Evolutionary conservation across 2,888 invertebrate species (phyloP), one percentile per base, ranked within the genome.

Genomic region (Scrobipalpa costella): DNA sequence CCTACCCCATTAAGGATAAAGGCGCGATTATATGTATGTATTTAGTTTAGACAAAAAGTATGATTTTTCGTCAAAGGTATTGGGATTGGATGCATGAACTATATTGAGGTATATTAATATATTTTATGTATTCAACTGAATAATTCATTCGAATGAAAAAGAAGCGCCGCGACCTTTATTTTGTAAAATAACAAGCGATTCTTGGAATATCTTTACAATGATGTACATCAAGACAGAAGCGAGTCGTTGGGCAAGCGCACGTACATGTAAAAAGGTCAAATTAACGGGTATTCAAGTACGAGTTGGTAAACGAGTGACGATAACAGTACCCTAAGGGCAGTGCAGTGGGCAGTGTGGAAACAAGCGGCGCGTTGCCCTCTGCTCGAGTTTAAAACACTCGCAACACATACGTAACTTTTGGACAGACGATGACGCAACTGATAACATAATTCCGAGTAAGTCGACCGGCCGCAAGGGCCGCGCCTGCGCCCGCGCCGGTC

Each of bases 251-350:
- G 55, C 55, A 55, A 55, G 33, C n/a, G 21, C 13, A 55, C 33
- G 34, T 34, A 13, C 15, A 15, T 34, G 34, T 15, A 33, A 55
- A 55, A 55, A 55, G 55, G 55, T 55, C 55, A 55, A 55, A 55
- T 55, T 55, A 55, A 55, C 55, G 55, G 13, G 55, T 55, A 34
- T 55, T 34, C 17, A 34, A 15, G 55, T 55, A 34, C 55, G 34
- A 6, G 17, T 55, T 55, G 34, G 34, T 17, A 55, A 55, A 55
- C 34, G n/a, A 55, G 34, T 55, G 34, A 34, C 55, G 55, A 55
- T n/a, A 15, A 34, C 55, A 34, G 55, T 27, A 33, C 21, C 55
- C 21, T 55, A n/a, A 55, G 55, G 33, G 52, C 27, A 52, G 13
- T n/a, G 33, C 19, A 7, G 13, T 2, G 40, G 1, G 40, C 40